Evolutionary conservation across 2,888 invertebrate genomes (phyloP), one percentile per base, ranked within the genome.

Genomic region (Allophyes oxyacanthae): DNA sequence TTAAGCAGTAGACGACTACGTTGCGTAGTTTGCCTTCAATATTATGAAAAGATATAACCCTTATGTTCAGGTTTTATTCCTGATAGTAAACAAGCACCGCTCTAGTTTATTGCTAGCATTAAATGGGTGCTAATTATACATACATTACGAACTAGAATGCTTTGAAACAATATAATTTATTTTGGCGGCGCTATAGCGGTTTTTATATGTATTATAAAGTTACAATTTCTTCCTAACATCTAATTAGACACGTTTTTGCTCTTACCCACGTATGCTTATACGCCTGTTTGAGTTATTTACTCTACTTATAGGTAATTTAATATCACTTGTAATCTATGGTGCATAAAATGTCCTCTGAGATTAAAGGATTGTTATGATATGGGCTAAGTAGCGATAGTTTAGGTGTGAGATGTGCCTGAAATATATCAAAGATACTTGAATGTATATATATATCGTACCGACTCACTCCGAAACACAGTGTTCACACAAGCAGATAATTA

Each of bases 91-190:
- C 65, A 60, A 68, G 83, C 86, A 85, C 85, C 83, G 64, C 71
- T 77, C 79, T 88, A 87, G 86, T 84, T 80, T 83, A 85, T 86
- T 85, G 84, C 84, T 89, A 89, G 85, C 87, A 85, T 88, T 82
- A 81, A 75, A 81, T 86, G 82, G 89, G 91, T 91, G 91, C 91
- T 90, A 88, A 86, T 82, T 84, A 72, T 81, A 83, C 77, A 79
- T 72, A 78, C 68, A 74, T 68, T 61, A 75, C 54, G 53, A 66
- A 58, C 56, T 78, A 76, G 57, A 65, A 68, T 51, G 79, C 77
- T 81, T 77, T 65, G 65, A 56, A 56, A 68, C 43, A 30, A n/a
- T 58, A 37, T 52, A 32, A 46, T 61, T 68, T 60, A 56, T 33
- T 56, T 58, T 63, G 53, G 64, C 73, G 67, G 72, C 71, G 67